Conservation (phyloP, 2,797 vertebrate species). For the Mus spretus region DNA sequence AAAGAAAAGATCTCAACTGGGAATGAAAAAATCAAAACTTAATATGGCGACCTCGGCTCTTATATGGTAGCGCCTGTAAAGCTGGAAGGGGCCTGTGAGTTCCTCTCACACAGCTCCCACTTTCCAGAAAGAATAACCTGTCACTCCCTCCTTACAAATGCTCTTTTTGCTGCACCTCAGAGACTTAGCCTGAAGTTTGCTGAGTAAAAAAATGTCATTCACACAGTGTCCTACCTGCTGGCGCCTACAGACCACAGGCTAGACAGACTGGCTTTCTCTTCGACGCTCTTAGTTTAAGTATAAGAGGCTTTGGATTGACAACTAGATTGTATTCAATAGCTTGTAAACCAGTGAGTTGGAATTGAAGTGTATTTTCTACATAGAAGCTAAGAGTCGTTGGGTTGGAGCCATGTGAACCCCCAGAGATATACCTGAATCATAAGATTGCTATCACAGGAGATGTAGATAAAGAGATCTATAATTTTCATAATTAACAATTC, state of each 20-base stretch:
- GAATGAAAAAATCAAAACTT: constrained; percentile 66
- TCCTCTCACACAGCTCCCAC: neutral
- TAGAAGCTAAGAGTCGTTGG: neutral
- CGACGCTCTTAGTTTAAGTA: neutral
- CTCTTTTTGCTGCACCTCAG: neutral
- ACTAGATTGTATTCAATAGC: constrained; percentile 25
- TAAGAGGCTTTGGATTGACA: neutral
- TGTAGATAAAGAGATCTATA: neutral
- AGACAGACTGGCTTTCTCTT: neutral
- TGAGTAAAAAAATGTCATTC: constrained; percentile 21
- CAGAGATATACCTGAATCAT: constrained; percentile 38
- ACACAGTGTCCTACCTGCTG: neutral
- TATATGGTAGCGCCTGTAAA: neutral
- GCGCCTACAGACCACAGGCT: neutral
- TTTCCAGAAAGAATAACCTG: neutral
- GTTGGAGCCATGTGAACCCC: neutral
- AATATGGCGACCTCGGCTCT: neutral
- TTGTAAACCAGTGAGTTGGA: neutral
- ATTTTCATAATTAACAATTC: constrained; percentile 4
- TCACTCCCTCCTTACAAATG: neutral
- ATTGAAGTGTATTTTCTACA: constrained; percentile 10
- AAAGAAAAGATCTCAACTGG: constrained; percentile 64
- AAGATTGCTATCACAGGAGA: constrained; percentile 33
- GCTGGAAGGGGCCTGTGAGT: neutral
- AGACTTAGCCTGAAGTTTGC: constrained; percentile 14